These are phyloP conservation scores for Procambarus clarkii DNA, from an alignment of 1,140 invertebrate species.

Conservation along the genomic window DNA sequence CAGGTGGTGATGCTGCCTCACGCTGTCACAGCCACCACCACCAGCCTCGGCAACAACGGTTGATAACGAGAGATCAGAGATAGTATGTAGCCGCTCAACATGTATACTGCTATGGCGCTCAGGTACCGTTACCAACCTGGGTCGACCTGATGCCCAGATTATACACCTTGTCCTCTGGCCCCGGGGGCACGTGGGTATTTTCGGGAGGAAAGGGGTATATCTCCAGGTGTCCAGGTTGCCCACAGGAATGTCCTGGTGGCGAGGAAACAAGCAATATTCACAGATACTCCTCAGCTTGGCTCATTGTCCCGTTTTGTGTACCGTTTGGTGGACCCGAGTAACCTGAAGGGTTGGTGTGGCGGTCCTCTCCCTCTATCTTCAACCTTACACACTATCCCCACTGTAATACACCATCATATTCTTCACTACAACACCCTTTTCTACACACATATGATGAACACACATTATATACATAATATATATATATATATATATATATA, in stretches of 20 bases:
- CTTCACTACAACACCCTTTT: background rate
- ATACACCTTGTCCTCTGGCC: slow-evolving; percentile 49
- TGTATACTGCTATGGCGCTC: slow-evolving; percentile 32
- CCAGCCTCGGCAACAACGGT: background rate
- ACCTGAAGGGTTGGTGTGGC: slow-evolving; percentile 37
- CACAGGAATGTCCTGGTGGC: background rate
- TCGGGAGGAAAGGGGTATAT: slow-evolving; percentile 29
- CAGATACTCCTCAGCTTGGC: background rate
- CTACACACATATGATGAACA: background rate
- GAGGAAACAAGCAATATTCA: background rate
- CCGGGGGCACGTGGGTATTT: slow-evolving; percentile 49
- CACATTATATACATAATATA: background rate
- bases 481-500: slow-evolving; percentile 28
- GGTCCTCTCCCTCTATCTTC: background rate
- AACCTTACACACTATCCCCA: background rate
- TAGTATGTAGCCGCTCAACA: background rate
- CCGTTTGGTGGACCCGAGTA: slow-evolving; percentile 61
- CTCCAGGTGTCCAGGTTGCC: slow-evolving; percentile 14
- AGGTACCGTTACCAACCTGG: slow-evolving; percentile 57
- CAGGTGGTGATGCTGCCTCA: background rate
- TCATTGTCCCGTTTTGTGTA: slow-evolving; percentile 52
- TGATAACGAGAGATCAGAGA: background rate
- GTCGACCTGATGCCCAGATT: slow-evolving; percentile 55
- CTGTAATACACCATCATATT: background rate
- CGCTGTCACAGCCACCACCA: background rate